Evolutionary conservation across 2,797 vertebrate genomes (phyloP), one percentile per base, ranked within the genome.

Genomic region (Sebastes aleutianus): DNA sequence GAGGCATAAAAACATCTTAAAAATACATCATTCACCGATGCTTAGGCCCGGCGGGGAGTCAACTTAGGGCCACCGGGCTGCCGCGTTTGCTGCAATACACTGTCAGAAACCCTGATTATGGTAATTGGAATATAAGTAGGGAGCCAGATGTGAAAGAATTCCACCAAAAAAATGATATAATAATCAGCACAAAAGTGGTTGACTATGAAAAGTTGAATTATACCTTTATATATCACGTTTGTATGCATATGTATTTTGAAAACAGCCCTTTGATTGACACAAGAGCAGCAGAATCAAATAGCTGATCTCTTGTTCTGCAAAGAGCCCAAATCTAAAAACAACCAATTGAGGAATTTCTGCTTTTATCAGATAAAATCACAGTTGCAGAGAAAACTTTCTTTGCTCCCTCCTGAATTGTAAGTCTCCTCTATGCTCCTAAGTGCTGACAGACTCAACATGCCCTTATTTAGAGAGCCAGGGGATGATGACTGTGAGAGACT

Each of bases 401-500:
- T 54, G 18, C 62, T 65, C 76, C 68, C 32, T 50, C 77, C 76
- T 80, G 69, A 78, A 82, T 81, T 78, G 75, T 53, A 20, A 87
- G 70, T 80, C 22, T 73, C 72, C 65, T 85, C 74, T 58, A 57
- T 69, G 76, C 78, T 90, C 74, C 75, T 22, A 70, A 83, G 78
- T 62, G 76, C 83, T 68, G 72, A 90, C 58, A 94, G 91, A 94
- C 93, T 94, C 92, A 94, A 95, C 94, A 93, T 92, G 87, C 91
- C 92, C 91, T 92, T 94, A 93, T 95, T 94, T 94, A 91, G 89
- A 87, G 80, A 88, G 65, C 58, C 8, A 6, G 76, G 61, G 64
- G 78, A 47, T 56, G 87, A 79, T 36, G 80, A 84, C 65, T 74
- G 82, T 85, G 73, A 29, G 75, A 88, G 79, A 34, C 32, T 24